A percentile compares a stretch with the other conserved stretches of the same genome.
Conservation (phyloP, 2,888 invertebrate genomes). For the Tanaodytes sp. region DNA sequence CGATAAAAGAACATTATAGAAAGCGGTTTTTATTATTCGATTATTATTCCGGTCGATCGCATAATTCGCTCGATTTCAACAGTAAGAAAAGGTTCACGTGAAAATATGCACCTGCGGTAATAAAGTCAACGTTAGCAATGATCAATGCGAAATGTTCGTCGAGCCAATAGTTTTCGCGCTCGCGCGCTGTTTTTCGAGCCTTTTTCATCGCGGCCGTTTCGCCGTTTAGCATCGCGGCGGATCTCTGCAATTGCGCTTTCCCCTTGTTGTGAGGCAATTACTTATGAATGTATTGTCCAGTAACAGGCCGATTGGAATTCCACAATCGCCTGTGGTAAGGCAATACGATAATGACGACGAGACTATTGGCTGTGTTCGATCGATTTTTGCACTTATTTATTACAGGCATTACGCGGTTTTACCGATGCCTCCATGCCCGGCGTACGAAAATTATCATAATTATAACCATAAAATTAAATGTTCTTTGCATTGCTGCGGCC, state of each 20-base stretch:
- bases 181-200: constrained; percentile 42
- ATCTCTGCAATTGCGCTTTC: constrained; percentile 53
- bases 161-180: constrained; percentile 51
- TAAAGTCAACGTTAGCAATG: constrained; percentile 51
- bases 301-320: constrained; percentile 51
- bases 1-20: too few species aligned
- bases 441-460: constrained; percentile 53
- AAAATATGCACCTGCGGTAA: constrained; percentile 53
- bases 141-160: constrained; percentile 49
- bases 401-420: constrained; percentile 50
- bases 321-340: constrained; percentile 47
- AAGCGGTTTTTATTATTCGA: too few species aligned
- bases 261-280: constrained; percentile 52
- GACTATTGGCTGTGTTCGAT: constrained; percentile 37
- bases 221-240: constrained; percentile 50
- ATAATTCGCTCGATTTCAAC: constrained; percentile 40
- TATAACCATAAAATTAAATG: constrained; percentile 54
- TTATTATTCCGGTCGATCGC: too few species aligned
- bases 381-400: constrained; percentile 51
- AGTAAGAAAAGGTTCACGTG: constrained; percentile 43
- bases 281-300: constrained; percentile 51
- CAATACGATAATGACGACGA: constrained; percentile 43
- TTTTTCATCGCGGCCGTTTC: constrained; percentile 49
- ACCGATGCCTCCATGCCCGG: constrained; percentile 44
- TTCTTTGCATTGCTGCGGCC: constrained; percentile 48